Conservation (phyloP, 2,113 vertebrate genomes). For the Saimiri boliviensis region DNA sequence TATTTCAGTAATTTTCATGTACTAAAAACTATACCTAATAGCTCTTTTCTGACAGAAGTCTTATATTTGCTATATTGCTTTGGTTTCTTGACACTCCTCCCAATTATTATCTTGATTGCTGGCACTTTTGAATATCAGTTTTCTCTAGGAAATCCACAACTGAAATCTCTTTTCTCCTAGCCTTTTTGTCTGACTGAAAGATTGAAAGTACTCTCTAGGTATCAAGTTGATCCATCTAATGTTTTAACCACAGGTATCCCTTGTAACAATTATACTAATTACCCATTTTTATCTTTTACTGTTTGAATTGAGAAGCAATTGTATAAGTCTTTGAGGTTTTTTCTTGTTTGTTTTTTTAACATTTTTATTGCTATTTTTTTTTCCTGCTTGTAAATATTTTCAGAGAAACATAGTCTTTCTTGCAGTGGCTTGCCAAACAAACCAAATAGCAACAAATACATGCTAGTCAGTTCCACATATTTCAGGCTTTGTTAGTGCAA, state of each 20-base stretch:
- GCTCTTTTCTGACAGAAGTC: neutral
- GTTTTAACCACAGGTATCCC: neutral
- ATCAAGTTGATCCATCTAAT: neutral
- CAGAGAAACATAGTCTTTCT: neutral
- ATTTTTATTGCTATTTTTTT: neutral
- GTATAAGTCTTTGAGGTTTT: neutral
- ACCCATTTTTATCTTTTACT: neutral
- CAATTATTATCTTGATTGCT: neutral
- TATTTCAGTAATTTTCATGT: neutral
- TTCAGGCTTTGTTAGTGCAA: neutral
- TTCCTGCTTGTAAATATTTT: conserved; percentile 10
- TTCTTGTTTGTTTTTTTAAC: neutral
- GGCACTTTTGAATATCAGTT: neutral
- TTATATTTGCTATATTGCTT: neutral
- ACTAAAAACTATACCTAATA: neutral
- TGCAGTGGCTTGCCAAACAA: neutral
- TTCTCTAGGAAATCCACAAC: neutral
- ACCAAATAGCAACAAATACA: neutral
- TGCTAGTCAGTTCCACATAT: neutral
- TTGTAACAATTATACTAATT: conserved; percentile 16
- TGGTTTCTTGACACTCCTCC: neutral
- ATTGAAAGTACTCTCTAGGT: neutral
- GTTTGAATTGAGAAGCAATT: neutral
- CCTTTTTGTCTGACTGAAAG: neutral
- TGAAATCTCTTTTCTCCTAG: neutral